Evolutionary conservation across 35 echinoderm and acorn worm species (phyloP).

Genomic region (Ophiothrix spiculata): DNA sequence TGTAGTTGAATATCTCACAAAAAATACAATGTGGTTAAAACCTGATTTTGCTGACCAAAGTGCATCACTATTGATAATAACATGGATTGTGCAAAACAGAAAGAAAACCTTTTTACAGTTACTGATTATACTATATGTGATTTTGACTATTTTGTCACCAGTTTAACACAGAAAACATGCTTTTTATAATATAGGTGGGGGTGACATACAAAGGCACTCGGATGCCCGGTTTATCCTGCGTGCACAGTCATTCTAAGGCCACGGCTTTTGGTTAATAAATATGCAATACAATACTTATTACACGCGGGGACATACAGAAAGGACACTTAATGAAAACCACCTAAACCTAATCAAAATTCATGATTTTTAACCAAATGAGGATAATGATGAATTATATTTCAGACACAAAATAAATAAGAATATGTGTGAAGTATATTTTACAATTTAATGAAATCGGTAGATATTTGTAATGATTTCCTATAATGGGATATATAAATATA

Average conservation of each 20-base stretch:
- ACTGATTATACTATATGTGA: not conserved
- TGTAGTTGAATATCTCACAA: too few relatives aligned
- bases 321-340: not conserved
- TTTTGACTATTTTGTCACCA: not conserved
- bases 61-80: not conserved
- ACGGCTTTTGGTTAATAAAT: constrained; percentile 12
- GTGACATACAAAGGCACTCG: constrained; percentile 7
- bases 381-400: not conserved
- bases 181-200: not conserved
- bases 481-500: not conserved
- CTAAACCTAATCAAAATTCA: not conserved
- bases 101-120: not conserved
- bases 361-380: too few relatives aligned
- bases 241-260: constrained; percentile 11
- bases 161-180: not conserved
- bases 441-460: not conserved
- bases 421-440: not conserved
- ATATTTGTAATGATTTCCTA: not conserved
- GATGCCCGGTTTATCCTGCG: constrained; percentile 6
- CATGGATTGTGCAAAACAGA: not conserved
- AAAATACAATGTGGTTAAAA: too few relatives aligned
- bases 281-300: not conserved
- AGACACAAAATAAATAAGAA: not conserved
- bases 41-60: not conserved
- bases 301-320: not conserved